Percentiles rank a stretch among this genome's conserved stretches.
These are phyloP conservation scores for Panthera uncia DNA, from an alignment of 2,113 vertebrate species.

Conservation along the genomic window DNA sequence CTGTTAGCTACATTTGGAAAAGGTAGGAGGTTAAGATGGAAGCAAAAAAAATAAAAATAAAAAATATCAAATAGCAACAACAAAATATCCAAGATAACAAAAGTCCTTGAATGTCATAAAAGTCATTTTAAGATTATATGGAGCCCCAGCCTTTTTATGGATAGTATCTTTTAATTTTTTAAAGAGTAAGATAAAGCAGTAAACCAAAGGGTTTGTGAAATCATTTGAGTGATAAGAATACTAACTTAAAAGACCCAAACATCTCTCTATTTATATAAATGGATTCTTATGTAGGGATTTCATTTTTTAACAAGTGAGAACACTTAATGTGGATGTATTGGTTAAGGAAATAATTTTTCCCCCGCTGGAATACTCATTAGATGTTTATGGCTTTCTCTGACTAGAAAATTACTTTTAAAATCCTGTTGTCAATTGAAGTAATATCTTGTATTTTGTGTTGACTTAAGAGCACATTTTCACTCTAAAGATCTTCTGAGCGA, in stretches of 20 bases:
- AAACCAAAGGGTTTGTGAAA: conserved; percentile 8
- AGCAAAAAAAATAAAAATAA: background rate
- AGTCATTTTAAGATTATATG: conserved; percentile 22
- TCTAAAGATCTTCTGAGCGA: background rate
- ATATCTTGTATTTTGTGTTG: conserved; percentile 46
- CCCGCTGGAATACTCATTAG: background rate
- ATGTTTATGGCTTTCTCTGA: conserved; percentile 17
- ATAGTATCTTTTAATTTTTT: background rate
- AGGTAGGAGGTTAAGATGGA: background rate
- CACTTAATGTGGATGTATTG: background rate
- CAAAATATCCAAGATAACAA: background rate
- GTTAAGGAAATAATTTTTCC: background rate
- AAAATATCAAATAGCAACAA: background rate
- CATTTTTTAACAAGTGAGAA: background rate
- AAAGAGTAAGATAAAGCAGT: background rate
- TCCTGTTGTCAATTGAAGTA: background rate
- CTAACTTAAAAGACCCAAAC: background rate
- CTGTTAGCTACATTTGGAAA: background rate
- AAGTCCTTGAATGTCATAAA: background rate
- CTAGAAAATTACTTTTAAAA: conserved; percentile 26
- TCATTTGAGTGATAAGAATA: background rate
- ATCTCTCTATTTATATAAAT: background rate
- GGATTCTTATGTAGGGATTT: background rate
- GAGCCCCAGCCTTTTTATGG: background rate
- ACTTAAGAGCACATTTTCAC: conserved; percentile 11